Evolutionary conservation across 1,140 invertebrate species (phyloP).

Genomic region (Drosophila subpulchrella): DNA sequence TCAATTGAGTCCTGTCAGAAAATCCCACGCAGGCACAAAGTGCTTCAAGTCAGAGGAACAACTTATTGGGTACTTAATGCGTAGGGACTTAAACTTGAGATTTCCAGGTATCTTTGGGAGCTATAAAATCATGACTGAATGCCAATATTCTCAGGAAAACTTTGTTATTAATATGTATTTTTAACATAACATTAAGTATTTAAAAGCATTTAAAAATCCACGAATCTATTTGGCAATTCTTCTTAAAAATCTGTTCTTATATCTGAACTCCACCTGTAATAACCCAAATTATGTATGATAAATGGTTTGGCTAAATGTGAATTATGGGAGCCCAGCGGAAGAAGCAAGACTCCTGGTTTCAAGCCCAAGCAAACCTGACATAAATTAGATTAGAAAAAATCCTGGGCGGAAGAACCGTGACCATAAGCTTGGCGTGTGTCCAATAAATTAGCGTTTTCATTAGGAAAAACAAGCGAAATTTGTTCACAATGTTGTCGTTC

Average conservation of each 20-base stretch:
- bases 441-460: conserved; percentile 78
- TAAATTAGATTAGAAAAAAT: conserved; percentile 33
- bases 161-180: too few species aligned
- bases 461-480: conserved; percentile 74
- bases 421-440: conserved; percentile 59
- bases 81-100: not conserved
- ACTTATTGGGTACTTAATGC: not conserved
- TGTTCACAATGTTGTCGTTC: conserved; percentile 77
- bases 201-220: too few species aligned
- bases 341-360: conserved; percentile 1
- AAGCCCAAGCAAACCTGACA: not conserved
- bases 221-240: too few species aligned
- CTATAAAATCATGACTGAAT: too few species aligned
- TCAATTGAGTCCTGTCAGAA: conserved; percentile 65
- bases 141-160: too few species aligned
- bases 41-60: not conserved
- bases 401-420: conserved; percentile 2
- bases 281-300: not conserved
- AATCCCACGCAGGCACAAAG: conserved; percentile 12
- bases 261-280: not conserved
- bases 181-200: too few species aligned
- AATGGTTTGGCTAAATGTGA: conserved; percentile 16
- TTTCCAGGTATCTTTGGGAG: conserved; percentile 2
- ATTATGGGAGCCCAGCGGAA: conserved; percentile 3
- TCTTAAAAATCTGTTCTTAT: not conserved